Conservation (phyloP, 2,888 invertebrate genomes). For the Melanostoma scalare region DNA sequence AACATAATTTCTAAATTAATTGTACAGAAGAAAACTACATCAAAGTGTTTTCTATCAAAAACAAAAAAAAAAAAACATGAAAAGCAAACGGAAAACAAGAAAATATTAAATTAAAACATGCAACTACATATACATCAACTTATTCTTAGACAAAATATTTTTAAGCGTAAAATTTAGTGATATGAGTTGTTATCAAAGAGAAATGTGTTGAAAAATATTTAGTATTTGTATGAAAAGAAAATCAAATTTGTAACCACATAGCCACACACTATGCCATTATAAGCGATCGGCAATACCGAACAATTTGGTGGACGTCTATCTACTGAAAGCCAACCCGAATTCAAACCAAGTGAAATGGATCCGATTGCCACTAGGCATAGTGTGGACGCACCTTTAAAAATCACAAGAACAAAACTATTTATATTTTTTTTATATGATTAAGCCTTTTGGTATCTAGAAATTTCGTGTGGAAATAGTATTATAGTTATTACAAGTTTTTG, state of each 20-base stretch:
- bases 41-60: constrained; percentile 38
- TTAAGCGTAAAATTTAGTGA: neutral
- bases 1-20: constrained; percentile 73
- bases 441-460: too few species aligned
- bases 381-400: too few species aligned
- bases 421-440: too few species aligned
- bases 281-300: too few species aligned
- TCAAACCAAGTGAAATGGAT: too few species aligned
- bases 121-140: constrained; percentile 28
- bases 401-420: too few species aligned
- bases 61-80: constrained; percentile 12
- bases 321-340: too few species aligned
- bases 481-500: too few species aligned
- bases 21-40: constrained; percentile 54
- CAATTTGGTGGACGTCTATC: too few species aligned
- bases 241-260: neutral
- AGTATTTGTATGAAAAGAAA: constrained; percentile 9
- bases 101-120: constrained; percentile 21
- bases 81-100: constrained; percentile 9
- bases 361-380: too few species aligned
- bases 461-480: too few species aligned
- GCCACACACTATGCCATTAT: neutral
- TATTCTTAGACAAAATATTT: constrained; percentile 11
- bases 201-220: constrained; percentile 27
- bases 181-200: constrained; percentile 24